Evolutionary conservation across 2,113 vertebrate species (phyloP).

Genomic region (Syngnathus scovelli): DNA sequence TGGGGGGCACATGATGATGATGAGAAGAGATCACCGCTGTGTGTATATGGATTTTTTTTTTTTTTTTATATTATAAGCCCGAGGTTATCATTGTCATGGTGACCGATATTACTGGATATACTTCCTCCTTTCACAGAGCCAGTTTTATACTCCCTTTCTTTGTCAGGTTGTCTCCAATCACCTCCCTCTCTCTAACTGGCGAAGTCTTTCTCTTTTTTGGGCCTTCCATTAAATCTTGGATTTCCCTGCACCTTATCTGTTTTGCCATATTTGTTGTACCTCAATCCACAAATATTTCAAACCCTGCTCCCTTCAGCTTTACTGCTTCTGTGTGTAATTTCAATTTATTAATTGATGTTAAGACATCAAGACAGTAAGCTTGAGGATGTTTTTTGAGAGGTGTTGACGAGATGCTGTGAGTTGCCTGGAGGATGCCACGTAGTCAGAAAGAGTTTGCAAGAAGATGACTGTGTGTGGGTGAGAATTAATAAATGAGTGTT

Average conservation of each 20-base stretch:
- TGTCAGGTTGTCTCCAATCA: background rate
- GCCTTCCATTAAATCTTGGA: background rate
- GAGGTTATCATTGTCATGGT: slow-evolving; percentile 43
- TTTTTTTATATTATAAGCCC: slow-evolving; percentile 36
- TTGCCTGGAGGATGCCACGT: background rate
- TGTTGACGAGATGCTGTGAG: background rate
- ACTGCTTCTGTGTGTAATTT: background rate
- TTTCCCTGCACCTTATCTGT: background rate
- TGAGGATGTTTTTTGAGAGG: background rate
- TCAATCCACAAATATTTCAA: background rate
- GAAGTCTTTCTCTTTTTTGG: background rate
- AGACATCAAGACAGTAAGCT: background rate
- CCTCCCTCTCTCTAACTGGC: background rate
- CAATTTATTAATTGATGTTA: background rate
- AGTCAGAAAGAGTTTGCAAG: background rate
- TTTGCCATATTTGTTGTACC: background rate
- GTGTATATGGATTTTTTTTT: slow-evolving; percentile 17
- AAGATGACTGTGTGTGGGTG: background rate
- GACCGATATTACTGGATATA: slow-evolving; percentile 20
- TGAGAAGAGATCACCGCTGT: slow-evolving; percentile 34
- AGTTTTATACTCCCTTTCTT: slow-evolving; percentile 10
- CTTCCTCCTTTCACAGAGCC: slow-evolving; percentile 7
- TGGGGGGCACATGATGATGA: slow-evolving; percentile 25
- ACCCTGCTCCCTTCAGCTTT: background rate
- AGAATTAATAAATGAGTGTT: background rate